phyloP scores from a whole-genome alignment of 2,888 invertebrate genomes.

The Drosophila helvetica region DNA sequence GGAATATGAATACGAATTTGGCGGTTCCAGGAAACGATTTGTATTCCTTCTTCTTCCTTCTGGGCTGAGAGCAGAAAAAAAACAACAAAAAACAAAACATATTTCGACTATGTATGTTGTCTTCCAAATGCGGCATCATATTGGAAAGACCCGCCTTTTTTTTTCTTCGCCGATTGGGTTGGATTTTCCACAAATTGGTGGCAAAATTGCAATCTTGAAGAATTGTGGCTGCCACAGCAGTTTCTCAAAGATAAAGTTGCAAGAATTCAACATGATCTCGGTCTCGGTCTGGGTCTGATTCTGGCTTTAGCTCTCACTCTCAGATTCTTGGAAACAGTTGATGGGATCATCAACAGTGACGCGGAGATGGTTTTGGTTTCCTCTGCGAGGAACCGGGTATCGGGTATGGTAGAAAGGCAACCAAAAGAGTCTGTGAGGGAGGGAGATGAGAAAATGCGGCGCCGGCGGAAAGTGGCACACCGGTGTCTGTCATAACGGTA shows the following conservation, averaged over 20 bases:
- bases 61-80: no score
- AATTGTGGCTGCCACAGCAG: not conserved
- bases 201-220: not conserved
- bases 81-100: no score
- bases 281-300: not conserved
- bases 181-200: not conserved
- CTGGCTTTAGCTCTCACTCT: not conserved
- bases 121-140: not conserved
- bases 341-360: not conserved
- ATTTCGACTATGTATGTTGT: not conserved
- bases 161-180: not conserved
- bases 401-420: slow-evolving; percentile 11
- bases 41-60: not conserved
- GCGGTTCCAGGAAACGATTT: not conserved
- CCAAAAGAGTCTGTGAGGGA: slow-evolving; percentile 21
- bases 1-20: not conserved
- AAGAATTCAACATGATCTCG: not conserved
- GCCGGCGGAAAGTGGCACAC: slow-evolving; percentile 8
- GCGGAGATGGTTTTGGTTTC: not conserved
- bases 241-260: not conserved
- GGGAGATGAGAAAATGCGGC: not conserved
- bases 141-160: not conserved
- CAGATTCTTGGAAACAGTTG: not conserved
- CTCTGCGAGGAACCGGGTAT: not conserved
- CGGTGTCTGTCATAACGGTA: slow-evolving; percentile 33